Conservation (phyloP, 37 sponge, comb jelly and placozoan species). For the Trichoplax adhaerens region DNA sequence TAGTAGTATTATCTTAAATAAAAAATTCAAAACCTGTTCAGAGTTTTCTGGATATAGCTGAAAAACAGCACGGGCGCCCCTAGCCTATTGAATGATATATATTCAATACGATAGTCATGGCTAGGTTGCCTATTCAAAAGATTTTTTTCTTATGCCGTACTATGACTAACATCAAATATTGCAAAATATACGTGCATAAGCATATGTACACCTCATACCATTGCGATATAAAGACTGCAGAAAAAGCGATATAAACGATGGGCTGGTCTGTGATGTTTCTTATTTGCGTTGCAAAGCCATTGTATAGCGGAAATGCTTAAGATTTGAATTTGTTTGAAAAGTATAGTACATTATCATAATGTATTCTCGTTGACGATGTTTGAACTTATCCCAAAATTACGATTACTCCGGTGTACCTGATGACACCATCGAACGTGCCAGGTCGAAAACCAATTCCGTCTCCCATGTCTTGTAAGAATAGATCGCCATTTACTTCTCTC, state of each 20-base stretch:
- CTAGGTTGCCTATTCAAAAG: neutral
- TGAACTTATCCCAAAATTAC: neutral
- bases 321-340: neutral
- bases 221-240: constrained; percentile 65
- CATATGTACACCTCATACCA: constrained; percentile 27
- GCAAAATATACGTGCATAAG: neutral
- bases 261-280: constrained; percentile 55
- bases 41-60: constrained; percentile 98
- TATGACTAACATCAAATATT: neutral
- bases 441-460: constrained; percentile 84
- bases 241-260: constrained; percentile 75
- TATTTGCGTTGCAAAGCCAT: constrained; percentile 99
- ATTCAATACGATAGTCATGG: too few species aligned
- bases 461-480: constrained; percentile 88
- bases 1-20: too few species aligned
- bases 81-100: constrained; percentile 17
- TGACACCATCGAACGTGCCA: constrained; percentile 91
- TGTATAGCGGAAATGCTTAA: constrained; percentile 85
- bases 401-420: constrained; percentile 34
- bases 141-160: too few species aligned
- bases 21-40: constrained; percentile 18
- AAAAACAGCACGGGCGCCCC: constrained; percentile 88
- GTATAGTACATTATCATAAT: neutral
- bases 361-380: neutral
- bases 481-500: constrained; percentile 87